Evolutionary conservation across 2,113 vertebrate genomes (phyloP), one percentile per base, ranked within the genome.

Genomic region (Eolophus roseicapilla): DNA sequence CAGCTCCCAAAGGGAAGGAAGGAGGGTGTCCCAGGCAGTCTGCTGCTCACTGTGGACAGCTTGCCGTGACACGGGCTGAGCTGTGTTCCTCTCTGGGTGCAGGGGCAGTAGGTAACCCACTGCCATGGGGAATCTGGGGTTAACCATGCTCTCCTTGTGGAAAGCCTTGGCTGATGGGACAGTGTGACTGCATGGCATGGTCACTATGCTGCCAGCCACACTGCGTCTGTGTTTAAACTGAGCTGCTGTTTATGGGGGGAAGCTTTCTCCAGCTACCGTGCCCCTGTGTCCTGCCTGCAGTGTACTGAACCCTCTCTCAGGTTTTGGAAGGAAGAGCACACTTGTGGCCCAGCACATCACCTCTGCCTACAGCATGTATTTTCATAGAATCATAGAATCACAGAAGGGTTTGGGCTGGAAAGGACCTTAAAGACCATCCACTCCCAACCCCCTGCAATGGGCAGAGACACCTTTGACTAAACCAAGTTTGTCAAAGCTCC

Each of bases 311-410:
- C 33, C 46, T 46, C 37, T 10, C 63, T 28, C 76, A 15, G 41
- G 44, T 47, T 37, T 25, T 35, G 57, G 57, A 62, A n/a, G 46
- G 49, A 62, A 44, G 19, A 41, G 16, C 53, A 47, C 8, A 1
- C 31, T 41, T 62, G 43, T 53, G 43, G 13, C 67, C 29, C 59
- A 35, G 52, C 33, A 43, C 23, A 31, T 23, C 52, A 17, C 11
- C 44, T 52, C 37, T 52, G 7, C 53, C 39, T 6, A 0, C 50
- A 41, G 25, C 2, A 0, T 10, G 20, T 2, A 0, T 29, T 62
- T 68, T 15, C 33, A 35, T 59, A 24, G 33, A 33, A 23, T 15
- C 33, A 59, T 59, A 59, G 33, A n/a, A 59, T 23, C 57, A 59
- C 21, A 5, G 57, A 59, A 23, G 0, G 3, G 20, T 59, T 59